Conservation (phyloP, 1,140 invertebrate genomes). For the Paraescarpia echinospica region DNA sequence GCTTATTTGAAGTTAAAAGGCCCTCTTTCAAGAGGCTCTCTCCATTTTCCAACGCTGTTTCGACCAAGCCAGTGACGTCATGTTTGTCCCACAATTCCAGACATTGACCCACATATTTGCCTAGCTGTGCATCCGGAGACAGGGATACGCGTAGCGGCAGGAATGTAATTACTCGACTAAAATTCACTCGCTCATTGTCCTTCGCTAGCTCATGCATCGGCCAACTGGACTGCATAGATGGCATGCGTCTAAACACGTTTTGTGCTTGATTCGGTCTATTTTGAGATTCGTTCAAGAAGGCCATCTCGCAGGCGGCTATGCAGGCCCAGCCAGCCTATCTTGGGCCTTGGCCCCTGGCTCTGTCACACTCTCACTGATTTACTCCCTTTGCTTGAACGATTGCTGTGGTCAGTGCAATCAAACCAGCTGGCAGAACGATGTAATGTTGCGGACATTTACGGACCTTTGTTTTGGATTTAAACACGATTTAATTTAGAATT, state of each 20-base stretch:
- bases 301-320: neutral
- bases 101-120: slow-evolving; percentile 1
- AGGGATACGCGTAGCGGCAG: neutral
- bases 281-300: neutral
- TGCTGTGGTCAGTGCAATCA: neutral
- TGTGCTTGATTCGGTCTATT: neutral
- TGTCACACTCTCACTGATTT: too few species aligned
- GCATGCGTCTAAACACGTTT: neutral
- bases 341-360: too few species aligned
- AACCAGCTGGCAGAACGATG: neutral
- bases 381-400: neutral
- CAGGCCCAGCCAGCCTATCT: too few species aligned
- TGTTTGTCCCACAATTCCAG: slow-evolving; percentile 8
- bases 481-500: too few species aligned
- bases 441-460: too few species aligned
- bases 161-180: neutral
- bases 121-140: neutral
- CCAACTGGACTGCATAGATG: neutral
- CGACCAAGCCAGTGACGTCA: slow-evolving; percentile 23
- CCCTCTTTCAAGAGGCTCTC: slow-evolving; percentile 15
- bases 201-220: neutral
- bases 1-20: neutral
- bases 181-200: neutral
- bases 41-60: slow-evolving; percentile 14
- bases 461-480: too few species aligned